Conservation (phyloP, 2,888 invertebrate genomes). For the Rotaria sp. region DNA sequence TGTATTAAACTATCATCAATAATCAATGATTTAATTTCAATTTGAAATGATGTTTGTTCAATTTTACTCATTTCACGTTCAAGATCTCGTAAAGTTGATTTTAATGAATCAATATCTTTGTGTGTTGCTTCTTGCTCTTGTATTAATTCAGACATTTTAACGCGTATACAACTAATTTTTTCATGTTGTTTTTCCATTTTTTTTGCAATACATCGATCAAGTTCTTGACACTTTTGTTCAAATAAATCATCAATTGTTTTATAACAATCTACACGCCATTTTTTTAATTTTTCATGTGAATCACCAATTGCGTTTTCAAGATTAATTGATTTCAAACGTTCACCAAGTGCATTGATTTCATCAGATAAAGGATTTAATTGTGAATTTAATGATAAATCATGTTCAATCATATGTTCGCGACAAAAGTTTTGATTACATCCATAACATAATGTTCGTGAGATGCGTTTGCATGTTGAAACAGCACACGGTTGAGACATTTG, state of each 20-base stretch:
- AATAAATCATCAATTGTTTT: neutral
- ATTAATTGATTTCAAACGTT: neutral
- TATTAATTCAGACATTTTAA: neutral
- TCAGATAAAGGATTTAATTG: neutral
- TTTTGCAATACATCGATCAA: neutral
- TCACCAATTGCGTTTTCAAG: neutral
- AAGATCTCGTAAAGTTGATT: neutral
- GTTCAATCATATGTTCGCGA: constrained; percentile 12
- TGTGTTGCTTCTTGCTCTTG: constrained; percentile 3
- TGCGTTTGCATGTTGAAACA: neutral
- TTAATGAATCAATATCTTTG: neutral
- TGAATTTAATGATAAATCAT: neutral
- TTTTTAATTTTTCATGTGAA: neutral
- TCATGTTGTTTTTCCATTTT: neutral
- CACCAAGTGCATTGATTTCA: neutral
- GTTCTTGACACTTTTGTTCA: neutral
- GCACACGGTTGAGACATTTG: neutral
- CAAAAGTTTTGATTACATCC: neutral
- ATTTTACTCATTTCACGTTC: neutral
- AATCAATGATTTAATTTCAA: neutral
- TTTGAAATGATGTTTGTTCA: neutral
- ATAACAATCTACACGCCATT: neutral
- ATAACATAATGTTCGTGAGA: neutral
- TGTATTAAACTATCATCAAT: neutral
- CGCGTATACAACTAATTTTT: neutral